These are phyloP conservation scores for Sminthurinus signatus DNA, from an alignment of 1,140 invertebrate genomes.

Conservation along the genomic window DNA sequence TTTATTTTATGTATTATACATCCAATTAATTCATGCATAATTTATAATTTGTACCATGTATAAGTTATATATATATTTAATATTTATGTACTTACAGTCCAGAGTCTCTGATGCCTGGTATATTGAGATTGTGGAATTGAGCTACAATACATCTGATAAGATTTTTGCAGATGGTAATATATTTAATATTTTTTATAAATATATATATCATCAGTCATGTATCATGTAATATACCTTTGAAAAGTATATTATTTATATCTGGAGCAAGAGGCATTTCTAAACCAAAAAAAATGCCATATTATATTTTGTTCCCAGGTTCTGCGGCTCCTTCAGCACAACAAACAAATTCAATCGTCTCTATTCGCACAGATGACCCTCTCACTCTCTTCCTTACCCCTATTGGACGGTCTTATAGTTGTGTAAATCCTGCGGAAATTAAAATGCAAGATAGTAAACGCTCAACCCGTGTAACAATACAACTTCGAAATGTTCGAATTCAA, in stretches of 20 bases:
- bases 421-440: conserved; percentile 30
- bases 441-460: conserved; percentile 31
- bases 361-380: conserved; percentile 42
- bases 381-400: conserved; percentile 75
- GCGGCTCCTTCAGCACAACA: no score
- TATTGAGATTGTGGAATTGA: conserved; percentile 63
- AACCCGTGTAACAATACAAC: conserved; percentile 29
- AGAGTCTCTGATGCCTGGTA: conserved; percentile 80
- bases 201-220: no score
- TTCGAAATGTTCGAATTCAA: conserved; percentile 34
- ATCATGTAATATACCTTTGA: no score
- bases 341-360: conserved; percentile 9
- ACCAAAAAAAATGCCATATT: no score
- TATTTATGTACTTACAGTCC: conserved; percentile 50
- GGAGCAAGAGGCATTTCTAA: no score
- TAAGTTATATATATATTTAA: no score
- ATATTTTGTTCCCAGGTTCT: no score
- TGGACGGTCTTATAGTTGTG: conserved; percentile 71
- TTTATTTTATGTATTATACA: no score
- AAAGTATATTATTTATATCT: no score
- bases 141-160: conserved; percentile 52
- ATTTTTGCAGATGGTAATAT: no score
- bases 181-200: no score
- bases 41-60: no score
- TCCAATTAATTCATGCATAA: conserved; percentile 30